Conservation (phyloP, 2,797 vertebrate genomes). For the Mycteria americana region DNA sequence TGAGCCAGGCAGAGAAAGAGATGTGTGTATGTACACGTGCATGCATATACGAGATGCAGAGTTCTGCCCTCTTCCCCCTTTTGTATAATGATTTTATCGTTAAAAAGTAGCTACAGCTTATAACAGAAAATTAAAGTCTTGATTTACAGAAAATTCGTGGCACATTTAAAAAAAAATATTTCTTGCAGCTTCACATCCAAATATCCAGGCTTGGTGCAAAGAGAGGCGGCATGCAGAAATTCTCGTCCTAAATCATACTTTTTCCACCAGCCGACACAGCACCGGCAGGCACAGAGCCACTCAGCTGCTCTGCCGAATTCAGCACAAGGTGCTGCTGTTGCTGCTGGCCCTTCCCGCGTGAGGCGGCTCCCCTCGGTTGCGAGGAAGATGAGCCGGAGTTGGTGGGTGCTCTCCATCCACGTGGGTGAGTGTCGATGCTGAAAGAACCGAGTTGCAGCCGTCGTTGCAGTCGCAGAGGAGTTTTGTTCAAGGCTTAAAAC, state of each 20-base stretch:
- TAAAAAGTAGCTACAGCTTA: not conserved
- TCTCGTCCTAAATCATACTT: not conserved
- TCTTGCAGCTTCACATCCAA: not conserved
- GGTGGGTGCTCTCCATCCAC: not conserved
- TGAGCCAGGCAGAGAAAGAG: not conserved
- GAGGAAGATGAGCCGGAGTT: not conserved
- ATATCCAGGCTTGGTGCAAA: not conserved
- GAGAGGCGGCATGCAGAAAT: not conserved
- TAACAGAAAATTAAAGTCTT: not conserved
- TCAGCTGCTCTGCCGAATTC: rapidly evolving
- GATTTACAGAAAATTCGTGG: not conserved
- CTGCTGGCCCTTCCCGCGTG: not conserved
- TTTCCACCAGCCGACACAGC: rapidly evolving
- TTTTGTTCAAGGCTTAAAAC: slow-evolving; percentile 71
- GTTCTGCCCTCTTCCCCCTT: not conserved
- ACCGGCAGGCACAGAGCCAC: not conserved
- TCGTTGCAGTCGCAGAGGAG: not conserved
- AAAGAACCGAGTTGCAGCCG: not conserved
- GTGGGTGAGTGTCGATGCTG: rapidly evolving
- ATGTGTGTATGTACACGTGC: too few relatives aligned
- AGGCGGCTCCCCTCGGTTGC: not conserved
- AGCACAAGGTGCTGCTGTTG: not conserved
- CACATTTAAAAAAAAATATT: not conserved
- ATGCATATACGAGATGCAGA: not conserved
- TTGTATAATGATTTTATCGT: not conserved